Base-by-base conservation (phyloP, 2,113 vertebrate genomes). In the Regulus satrapa region DNA sequence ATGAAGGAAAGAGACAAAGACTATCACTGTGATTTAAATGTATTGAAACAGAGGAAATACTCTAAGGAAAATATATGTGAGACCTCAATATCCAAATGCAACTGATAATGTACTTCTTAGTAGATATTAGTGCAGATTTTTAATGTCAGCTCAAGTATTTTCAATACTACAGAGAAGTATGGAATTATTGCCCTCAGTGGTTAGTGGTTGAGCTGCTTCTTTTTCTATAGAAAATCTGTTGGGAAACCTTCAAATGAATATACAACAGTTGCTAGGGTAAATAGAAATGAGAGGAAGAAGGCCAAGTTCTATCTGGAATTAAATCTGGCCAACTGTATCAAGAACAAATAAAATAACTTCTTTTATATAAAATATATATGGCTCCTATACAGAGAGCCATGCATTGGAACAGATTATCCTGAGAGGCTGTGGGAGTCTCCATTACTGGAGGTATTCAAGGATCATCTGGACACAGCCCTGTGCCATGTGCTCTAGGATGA, bases 381-480 rank as follows among this genome's bases (percentile, higher is more conserved):
- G n/a, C n/a, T n/a, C 24, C 28, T 36, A 3, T 24, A 14, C 8
- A 23, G 10, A 10, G 20, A 32, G n/a, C 36, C 12, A 26, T 6
- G 9, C 12, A 20, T 6, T 80, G 51, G 51, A 73, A 51, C 21
- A 28, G 26, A 28, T 24, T 73, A 12, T 6, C 18, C 36, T 38
- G 36, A 38, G 32, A 45, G 6, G 4, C 4, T 80, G 32, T 45
- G 32, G 32, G 23, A 51, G 23, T 45, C 8, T 58, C 18, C 32
- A 32, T 45, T 32, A 11, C 51, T n/a, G 32, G 18, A n/a, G 18
- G 11, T 20, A 17, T 36, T 45, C 45, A 52, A 38, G 43, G 11
- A n/a, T 29, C 0, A 0, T 36, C 38, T 43, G 8, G 26, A 43
- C 18, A 38, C 26, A 24, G 14, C n/a, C 15, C 32, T n/a, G 18